Percentiles rank a stretch among this genome's conserved stretches.
Conservation (phyloP, 1,140 invertebrate genomes). For the Aphelenchoides avenae region DNA sequence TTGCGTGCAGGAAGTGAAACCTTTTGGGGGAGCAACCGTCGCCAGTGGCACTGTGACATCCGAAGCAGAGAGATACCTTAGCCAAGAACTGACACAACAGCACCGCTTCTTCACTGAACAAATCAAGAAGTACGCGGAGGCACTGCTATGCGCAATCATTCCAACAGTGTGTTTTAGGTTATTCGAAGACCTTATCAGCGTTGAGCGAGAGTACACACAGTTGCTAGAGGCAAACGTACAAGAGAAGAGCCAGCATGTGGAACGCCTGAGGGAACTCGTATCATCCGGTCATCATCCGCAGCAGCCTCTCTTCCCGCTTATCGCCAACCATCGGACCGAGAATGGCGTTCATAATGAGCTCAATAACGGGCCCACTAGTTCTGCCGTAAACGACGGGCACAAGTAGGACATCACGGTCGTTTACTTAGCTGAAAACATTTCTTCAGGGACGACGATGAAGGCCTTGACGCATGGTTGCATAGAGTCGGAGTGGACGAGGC, state of each 20-base stretch:
- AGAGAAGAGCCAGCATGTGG: no score
- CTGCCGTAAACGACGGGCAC: no score
- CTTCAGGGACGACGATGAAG: constrained; percentile 20
- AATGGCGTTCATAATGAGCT: no score
- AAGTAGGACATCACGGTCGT: no score
- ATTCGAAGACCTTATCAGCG: constrained; percentile 41
- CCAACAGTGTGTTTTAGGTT: constrained; percentile 28
- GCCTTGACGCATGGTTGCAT: constrained; percentile 25
- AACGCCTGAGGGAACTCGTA: no score
- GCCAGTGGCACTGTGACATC: constrained; percentile 1
- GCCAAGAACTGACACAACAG: constrained; percentile 20
- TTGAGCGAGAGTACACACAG: constrained; percentile 42
- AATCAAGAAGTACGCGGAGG: no score
- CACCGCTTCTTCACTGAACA: constrained; percentile 33
- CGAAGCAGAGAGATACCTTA: background rate
- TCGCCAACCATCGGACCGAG: no score
- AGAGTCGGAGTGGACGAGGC: constrained; percentile 33
- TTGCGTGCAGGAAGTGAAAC: constrained; percentile 13
- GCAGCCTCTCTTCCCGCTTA: no score
- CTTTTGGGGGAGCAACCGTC: constrained; percentile 4
- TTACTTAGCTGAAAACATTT: no score
- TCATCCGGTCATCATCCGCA: no score
- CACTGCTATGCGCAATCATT: no score
- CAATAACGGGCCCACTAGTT: no score
- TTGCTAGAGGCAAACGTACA: constrained; percentile 35